Evolutionary conservation across 2,113 vertebrate species (phyloP), one percentile per base, ranked within the genome.

Genomic region (Camelus dromedarius): DNA sequence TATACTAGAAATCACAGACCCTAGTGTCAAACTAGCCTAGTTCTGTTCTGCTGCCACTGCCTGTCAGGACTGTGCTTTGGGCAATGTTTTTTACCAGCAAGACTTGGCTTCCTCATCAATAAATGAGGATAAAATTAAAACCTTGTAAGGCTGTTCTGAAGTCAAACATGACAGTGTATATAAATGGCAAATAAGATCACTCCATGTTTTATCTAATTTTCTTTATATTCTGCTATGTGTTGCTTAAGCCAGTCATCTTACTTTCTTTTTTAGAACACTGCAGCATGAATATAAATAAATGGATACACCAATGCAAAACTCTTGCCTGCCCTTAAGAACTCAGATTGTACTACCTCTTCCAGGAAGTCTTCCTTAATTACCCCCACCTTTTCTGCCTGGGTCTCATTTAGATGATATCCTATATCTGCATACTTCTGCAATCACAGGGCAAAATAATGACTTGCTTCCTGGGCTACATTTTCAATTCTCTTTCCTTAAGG

Each of bases 111-210:
- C 76, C 67, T 87, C 30, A 28, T 58, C 83, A 38, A 5, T 73
- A 88, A 89, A n/a, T 86, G 56, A 92, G 32, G 73, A 62, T 70
- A 73, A 95, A 94, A 96, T 12, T 20, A 60, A 32, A 90, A 35
- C 28, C 77, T 70, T 72, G 13, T 30, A 42, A 91, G 52, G 86
- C 42, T 77, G 8, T n/a, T 66, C 42, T 48, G 62, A 93, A 35
- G 89, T 92, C 67, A 93, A 91, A 72, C 54, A 8, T 54, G 67
- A 52, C 15, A 52, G 77, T 26, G n/a, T 32, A 50, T 38, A 48
- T 85, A 72, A 69, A 89, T 8, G 76, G 4, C 6, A 58, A 93
- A 91, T 62, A 90, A 81, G n/a, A 26, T 93, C 20, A 56, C 4
- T 7, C 10, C 15, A 6, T 13, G 11, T 60, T 85, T 90, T 83